Evolutionary conservation across 2,113 vertebrate species (phyloP), one percentile per base, ranked within the genome.

Genomic region (Monarcha castaneiventris): DNA sequence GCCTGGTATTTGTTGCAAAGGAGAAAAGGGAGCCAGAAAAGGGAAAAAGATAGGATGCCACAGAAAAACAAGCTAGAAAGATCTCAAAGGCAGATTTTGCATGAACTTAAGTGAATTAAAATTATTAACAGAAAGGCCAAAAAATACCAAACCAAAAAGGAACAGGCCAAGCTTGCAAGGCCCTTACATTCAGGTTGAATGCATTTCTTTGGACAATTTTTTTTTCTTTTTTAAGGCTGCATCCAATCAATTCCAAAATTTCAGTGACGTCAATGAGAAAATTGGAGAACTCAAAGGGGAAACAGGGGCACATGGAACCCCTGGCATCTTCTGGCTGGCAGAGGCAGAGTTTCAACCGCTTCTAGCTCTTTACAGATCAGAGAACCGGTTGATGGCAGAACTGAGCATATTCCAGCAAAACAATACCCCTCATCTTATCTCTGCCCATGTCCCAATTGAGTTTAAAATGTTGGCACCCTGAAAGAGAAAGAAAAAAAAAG

Each of bases 341-440:
- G 91, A 97, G 94, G 87, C 81, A 93, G 83, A 91, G 85, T 96
- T 96, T 96, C 93, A 97, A 97, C 85, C 83, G 76, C 90, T 95
- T 95, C 93, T 96, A 96, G 79, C 61, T 95, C 78, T 97, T 91
- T 96, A 96, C 6, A 96, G 90, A 96, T 67, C 93, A 96, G 55
- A 97, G 95, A 97, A 97, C 73, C 82, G 92, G 93, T 95, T 96
- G 95, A 97, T 89, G 66, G 92, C 77, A 96, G 95, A 97, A 97
- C 35, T 93, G 93, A 95, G 87, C 68, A 97, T 89, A 94, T 95
- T 97, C 95, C 95, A 95, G 94, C 93, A 97, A 95, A 95, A 96
- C 82, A 96, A 97, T 95, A 94, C 90, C 95, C 93, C 93, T 96
- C 94, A 96, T 96, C 85, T 97, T 96, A 97, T 95, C 87, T 96